Percentiles rank a stretch among this genome's conserved stretches.
phyloP scores from a whole-genome alignment of 53 echinoderm and acorn worm species.

The Henricia sp. region DNA sequence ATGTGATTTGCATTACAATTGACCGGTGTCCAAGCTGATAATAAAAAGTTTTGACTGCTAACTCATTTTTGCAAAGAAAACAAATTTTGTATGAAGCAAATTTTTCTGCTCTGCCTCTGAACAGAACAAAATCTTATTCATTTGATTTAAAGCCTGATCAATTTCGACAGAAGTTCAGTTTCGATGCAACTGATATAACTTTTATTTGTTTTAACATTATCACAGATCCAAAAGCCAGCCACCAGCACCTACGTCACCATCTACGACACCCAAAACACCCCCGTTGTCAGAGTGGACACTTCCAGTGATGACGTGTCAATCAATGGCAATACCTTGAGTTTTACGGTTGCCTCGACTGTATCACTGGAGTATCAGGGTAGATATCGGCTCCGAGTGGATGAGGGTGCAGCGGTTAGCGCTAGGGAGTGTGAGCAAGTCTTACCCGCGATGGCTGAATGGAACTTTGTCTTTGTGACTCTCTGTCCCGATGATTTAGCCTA shows the following conservation, averaged over 20 bases:
- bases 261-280: constrained; percentile 10
- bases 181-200: background rate
- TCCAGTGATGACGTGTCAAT: constrained; percentile 21
- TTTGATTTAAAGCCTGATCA: too few relatives aligned
- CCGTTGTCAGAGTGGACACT: constrained; percentile 53
- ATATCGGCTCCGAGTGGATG: constrained; percentile 48
- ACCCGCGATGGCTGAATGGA: constrained; percentile 31
- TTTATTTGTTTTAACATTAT: background rate
- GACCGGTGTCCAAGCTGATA: too few relatives aligned
- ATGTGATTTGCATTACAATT: too few relatives aligned
- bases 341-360: constrained; percentile 35
- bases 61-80: too few relatives aligned
- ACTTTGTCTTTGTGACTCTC: constrained; percentile 43
- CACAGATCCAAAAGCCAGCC: constrained; percentile 38
- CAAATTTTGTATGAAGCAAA: too few relatives aligned
- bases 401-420: constrained; percentile 53
- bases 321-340: constrained; percentile 39
- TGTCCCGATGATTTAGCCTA: constrained; percentile 31
- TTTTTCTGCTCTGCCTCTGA: too few relatives aligned
- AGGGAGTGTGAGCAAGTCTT: constrained; percentile 41
- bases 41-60: too few relatives aligned
- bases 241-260: constrained; percentile 47
- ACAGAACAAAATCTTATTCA: too few relatives aligned
- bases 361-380: constrained; percentile 30
- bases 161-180: too few relatives aligned